Percentiles rank a stretch among this genome's conserved stretches.
These are phyloP conservation scores for Bursaphelenchus okinawaensis DNA, from an alignment of 2,888 invertebrate species.

Conservation along the genomic window DNA sequence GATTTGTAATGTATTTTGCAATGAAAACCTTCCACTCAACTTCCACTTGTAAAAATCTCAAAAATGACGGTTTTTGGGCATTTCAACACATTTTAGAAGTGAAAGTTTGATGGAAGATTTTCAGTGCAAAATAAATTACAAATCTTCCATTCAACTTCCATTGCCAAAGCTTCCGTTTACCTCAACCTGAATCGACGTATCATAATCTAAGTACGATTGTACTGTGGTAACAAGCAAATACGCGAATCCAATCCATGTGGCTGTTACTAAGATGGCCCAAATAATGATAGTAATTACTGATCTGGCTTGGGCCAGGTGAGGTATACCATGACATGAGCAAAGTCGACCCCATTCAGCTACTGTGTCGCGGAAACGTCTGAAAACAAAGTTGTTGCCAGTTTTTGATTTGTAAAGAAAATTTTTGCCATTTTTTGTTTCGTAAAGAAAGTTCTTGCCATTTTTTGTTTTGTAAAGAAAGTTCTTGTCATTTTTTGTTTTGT, in stretches of 20 bases:
- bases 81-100: too few relatives aligned
- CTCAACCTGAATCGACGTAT: constrained; percentile 19
- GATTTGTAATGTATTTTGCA: too few relatives aligned
- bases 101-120: too few relatives aligned
- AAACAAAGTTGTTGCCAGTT: constrained; percentile 3
- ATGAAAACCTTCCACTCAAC: too few relatives aligned
- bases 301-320: constrained; percentile 25
- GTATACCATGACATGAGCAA: constrained; percentile 24
- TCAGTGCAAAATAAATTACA: too few relatives aligned
- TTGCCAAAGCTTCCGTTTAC: constrained; percentile 12
- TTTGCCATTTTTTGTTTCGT: too few relatives aligned
- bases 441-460: too few relatives aligned
- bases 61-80: too few relatives aligned
- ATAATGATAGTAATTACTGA: constrained; percentile 7
- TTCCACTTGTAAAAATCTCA: too few relatives aligned
- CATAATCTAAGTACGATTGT: constrained; percentile 22
- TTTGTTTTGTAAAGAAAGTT: constrained; percentile 10
- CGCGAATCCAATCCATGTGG: constrained; percentile 15
- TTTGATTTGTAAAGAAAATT: background rate
- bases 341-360: constrained; percentile 26
- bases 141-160: too few relatives aligned
- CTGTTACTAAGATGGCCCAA: constrained; percentile 14
- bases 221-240: constrained; percentile 24
- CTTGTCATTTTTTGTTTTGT: too few relatives aligned
- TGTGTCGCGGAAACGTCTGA: constrained; percentile 29